These are phyloP conservation scores for Calidris pygmaea DNA, from an alignment of 2,113 vertebrate genomes.

Conservation along the genomic window DNA sequence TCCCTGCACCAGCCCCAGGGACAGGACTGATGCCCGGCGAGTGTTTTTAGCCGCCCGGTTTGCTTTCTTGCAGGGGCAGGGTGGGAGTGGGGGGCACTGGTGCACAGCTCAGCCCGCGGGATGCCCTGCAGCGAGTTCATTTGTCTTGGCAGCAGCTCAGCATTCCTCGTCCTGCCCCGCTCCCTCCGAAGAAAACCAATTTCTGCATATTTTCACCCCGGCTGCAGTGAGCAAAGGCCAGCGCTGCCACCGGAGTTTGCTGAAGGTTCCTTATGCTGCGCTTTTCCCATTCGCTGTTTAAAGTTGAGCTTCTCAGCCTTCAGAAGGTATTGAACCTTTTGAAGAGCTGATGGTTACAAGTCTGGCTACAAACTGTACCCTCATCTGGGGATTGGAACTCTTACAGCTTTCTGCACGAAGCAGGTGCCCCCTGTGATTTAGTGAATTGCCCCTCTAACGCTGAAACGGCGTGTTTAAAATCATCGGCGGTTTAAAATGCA, in stretches of 20 bases:
- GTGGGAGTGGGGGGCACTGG: not conserved
- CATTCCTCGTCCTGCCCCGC: slow-evolving; percentile 24
- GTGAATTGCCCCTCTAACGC: not conserved
- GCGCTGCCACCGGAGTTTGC: not conserved
- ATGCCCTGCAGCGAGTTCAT: slow-evolving; percentile 50
- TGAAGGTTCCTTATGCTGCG: not conserved
- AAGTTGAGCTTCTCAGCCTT: not conserved
- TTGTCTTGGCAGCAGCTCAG: slow-evolving; percentile 70
- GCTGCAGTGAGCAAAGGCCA: not conserved
- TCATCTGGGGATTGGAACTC: not conserved
- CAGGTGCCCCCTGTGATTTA: not conserved
- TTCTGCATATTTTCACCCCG: not conserved
- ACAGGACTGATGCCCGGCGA: not conserved
- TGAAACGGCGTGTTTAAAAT: not conserved
- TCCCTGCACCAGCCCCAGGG: not conserved
- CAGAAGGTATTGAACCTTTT: not conserved
- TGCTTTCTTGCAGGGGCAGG: not conserved
- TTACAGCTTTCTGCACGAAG: not conserved
- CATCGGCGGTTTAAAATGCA: not conserved
- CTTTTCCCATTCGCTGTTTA: not conserved
- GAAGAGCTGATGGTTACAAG: not conserved
- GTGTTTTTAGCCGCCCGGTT: not conserved
- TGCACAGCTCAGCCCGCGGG: not conserved
- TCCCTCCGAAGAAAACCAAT: not conserved
- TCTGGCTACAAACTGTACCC: not conserved